Conservation (phyloP, 2,797 vertebrate species). For the Thamnophis elegans region DNA sequence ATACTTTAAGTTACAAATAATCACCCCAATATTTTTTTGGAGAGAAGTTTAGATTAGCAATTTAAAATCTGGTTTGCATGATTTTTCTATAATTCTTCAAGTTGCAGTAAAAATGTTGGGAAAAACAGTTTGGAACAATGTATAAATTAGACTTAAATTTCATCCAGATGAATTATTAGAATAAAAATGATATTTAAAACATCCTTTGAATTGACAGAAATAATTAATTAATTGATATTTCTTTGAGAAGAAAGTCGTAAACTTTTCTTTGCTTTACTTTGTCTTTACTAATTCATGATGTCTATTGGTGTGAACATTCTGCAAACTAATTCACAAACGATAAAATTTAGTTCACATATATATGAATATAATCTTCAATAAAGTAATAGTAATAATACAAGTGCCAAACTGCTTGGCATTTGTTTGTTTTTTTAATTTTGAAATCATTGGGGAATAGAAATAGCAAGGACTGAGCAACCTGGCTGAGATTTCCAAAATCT, state of each 20-base stretch:
- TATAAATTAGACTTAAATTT: neutral
- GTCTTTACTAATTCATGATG: conserved; percentile 56
- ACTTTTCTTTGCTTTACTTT: conserved; percentile 38
- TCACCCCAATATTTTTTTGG: neutral
- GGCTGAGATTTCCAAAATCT: conserved; percentile 65
- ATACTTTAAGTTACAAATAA: neutral
- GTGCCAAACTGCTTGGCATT: conserved; percentile 21
- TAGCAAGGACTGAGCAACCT: conserved; percentile 60
- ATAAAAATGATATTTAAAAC: neutral
- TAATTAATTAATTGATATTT: neutral
- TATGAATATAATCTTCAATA: neutral
- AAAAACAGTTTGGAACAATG: neutral
- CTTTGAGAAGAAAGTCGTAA: neutral
- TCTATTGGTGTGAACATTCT: conserved; percentile 28
- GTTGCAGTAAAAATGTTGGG: neutral
- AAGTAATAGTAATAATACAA: conserved; percentile 8
- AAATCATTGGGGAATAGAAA: fast-evolving
- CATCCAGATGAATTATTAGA: neutral
- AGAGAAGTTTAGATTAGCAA: neutral
- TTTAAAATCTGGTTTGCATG: neutral
- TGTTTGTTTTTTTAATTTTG: neutral
- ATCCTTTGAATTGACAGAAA: neutral
- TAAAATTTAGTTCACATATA: conserved; percentile 38
- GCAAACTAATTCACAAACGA: neutral
- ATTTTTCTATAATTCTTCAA: neutral